Percentiles rank a stretch among this genome's conserved stretches.
Evolutionary conservation across 2,113 vertebrate species (phyloP).

Genomic region (Picathartes gymnocephalus): DNA sequence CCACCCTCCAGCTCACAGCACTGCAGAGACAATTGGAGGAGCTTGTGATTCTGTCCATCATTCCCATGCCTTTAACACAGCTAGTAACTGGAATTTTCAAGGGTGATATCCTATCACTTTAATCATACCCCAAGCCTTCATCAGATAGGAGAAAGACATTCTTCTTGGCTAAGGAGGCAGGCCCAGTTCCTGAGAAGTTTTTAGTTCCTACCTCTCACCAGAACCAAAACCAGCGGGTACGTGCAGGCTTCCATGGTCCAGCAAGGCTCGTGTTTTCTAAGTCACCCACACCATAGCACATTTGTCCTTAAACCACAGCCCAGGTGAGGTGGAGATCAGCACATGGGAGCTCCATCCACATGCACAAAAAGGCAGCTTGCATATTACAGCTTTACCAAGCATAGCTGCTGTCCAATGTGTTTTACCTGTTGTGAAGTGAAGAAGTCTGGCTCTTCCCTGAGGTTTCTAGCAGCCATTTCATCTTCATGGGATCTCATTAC

Average conservation of each 20-base stretch:
- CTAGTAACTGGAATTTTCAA: not conserved
- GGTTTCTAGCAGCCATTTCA: not conserved
- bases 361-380: not conserved
- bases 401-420: not conserved
- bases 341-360: not conserved
- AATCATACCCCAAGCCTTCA: not conserved
- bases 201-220: not conserved
- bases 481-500: not conserved
- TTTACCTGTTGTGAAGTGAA: not conserved
- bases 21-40: not conserved
- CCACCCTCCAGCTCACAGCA: not conserved
- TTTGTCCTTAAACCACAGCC: not conserved
- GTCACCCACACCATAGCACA: rapidly evolving
- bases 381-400: not conserved
- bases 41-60: not conserved
- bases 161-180: not conserved
- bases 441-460: not conserved
- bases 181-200: not conserved
- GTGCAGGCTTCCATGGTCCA: no score
- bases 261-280: not conserved
- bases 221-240: not conserved
- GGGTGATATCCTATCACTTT: not conserved
- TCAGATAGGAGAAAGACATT: not conserved
- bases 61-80: not conserved
- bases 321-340: not conserved